A percentile compares a stretch with the other conserved stretches of the same genome.
These are phyloP conservation scores for Hirtodrosophila confusa DNA, from an alignment of 2,888 invertebrate species.

Conservation along the genomic window DNA sequence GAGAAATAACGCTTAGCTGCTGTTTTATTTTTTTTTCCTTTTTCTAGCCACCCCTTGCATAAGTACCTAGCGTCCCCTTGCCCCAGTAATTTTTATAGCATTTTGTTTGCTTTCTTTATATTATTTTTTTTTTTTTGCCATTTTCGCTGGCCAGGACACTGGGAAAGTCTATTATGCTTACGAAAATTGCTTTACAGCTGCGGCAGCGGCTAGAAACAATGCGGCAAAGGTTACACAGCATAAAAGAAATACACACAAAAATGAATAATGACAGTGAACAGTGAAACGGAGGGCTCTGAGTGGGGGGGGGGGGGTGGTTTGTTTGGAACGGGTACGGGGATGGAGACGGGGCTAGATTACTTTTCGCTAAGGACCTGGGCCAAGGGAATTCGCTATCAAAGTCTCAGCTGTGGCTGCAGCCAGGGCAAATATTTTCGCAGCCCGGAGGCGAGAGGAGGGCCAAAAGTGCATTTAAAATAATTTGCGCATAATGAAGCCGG, in stretches of 20 bases:
- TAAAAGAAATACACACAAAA: slow-evolving; percentile 70
- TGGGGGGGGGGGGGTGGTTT: slow-evolving; percentile 7
- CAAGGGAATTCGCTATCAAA: slow-evolving; percentile 55
- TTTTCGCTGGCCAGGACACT: slow-evolving; percentile 38
- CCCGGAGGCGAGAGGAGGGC: slow-evolving; percentile 1
- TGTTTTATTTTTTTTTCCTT: slow-evolving; percentile 49
- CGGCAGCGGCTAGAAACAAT: slow-evolving; percentile 69
- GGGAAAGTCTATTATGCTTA: slow-evolving; percentile 73
- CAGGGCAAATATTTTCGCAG: slow-evolving; percentile 49
- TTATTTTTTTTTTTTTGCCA: slow-evolving; percentile 18
- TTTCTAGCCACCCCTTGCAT: slow-evolving; percentile 3
- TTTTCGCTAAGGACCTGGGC: slow-evolving; percentile 49
- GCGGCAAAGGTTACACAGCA: slow-evolving; percentile 77
- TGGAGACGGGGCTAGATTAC: slow-evolving; percentile 25
- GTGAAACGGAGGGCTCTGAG: slow-evolving; percentile 6
- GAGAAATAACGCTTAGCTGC: slow-evolving; percentile 74
- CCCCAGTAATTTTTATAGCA: slow-evolving; percentile 56
- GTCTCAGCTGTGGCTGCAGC: slow-evolving; percentile 53
- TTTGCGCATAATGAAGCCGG: slow-evolving; percentile 78
- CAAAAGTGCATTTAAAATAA: slow-evolving; percentile 76
- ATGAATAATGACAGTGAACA: slow-evolving; percentile 73
- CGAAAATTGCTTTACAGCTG: slow-evolving; percentile 77
- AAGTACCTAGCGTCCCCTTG: neutral
- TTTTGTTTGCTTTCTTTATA: slow-evolving; percentile 52
- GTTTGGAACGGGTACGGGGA: too few species aligned